Conservation (phyloP, 2,797 vertebrate species). For the Otus scops region DNA sequence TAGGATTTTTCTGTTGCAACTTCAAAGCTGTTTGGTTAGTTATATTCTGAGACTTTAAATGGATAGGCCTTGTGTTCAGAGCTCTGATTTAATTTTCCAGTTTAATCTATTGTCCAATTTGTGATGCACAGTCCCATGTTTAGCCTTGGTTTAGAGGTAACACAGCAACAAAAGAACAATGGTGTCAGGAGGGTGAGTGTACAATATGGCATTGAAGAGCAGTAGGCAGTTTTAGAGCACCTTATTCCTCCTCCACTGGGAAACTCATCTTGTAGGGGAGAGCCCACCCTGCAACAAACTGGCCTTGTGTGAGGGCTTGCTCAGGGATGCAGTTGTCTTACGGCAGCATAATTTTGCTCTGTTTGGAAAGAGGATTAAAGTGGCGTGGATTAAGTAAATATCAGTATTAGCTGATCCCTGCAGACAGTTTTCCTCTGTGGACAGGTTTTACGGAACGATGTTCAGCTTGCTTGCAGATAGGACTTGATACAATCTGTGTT, state of each 20-base stretch:
- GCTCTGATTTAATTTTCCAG: too few species aligned
- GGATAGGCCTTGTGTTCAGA: too few species aligned
- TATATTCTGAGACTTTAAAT: too few species aligned
- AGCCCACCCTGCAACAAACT: neutral
- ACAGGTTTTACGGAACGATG: neutral
- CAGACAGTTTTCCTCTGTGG: neutral
- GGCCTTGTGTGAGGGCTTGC: neutral
- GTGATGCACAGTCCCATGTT: neutral
- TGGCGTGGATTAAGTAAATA: neutral
- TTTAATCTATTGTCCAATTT: too few species aligned
- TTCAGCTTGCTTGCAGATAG: neutral
- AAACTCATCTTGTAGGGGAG: neutral
- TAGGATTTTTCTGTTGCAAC: too few species aligned
- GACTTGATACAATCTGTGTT: rapidly evolving
- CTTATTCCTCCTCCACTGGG: neutral
- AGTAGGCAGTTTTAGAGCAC: neutral
- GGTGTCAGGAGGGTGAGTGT: neutral
- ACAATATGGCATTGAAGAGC: rapidly evolving
- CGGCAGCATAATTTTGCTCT: neutral
- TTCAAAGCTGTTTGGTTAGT: too few species aligned
- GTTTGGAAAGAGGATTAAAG: neutral
- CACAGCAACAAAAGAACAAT: neutral
- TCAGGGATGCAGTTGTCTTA: neutral
- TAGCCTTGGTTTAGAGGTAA: neutral
- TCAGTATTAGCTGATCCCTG: neutral